Base-by-base conservation (phyloP, 2,113 vertebrate genomes). In the Geothlypis trichas region DNA sequence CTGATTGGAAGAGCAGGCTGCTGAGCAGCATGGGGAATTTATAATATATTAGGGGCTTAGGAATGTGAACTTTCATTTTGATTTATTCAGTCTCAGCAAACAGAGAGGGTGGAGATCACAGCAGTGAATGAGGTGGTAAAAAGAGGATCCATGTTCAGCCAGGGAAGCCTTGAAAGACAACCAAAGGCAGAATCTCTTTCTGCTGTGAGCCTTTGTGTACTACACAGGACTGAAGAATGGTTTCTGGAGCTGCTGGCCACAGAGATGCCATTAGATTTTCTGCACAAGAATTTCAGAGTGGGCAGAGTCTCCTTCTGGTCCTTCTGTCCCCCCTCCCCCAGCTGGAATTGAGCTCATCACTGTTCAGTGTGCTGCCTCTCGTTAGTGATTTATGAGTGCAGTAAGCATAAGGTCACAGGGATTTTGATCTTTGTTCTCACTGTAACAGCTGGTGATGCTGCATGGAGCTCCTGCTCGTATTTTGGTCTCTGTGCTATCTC, bases 1-100 rank as follows among this genome's bases (percentile, higher is more conserved):
- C 15, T 41, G 75, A 72, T 59, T 77, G 87, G 76, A 87, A 76
- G 82, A 91, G 42, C 67, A 74, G 55, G 52, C 51, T 42, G 81
- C 67, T 74, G 83, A 90, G 61, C 39, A 81, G 68, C 61, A 19
- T 13, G 33, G 76, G 59, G 72, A 92, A 80, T 93, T 85, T 37
- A 58, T 92, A 91, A 85, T 79, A 74, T 78, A 78, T 91, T 35
- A 54, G 62, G 46, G 66, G 75, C 47, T 96, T 93, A 93, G 52
- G 57, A 69, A 37, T 49, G 59, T 88, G 82, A 93, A 84, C 84
- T 96, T 93, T 75, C 59, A 55, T 85, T 93, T 94, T 72, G 44
- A 92, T 92, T 90, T 90, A 69, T 65, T 95, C 59, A 47, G 52
- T n/a, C 61, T 92, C 68, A 54, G 79, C 92, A 94, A 96, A 91